A percentile compares a stretch with the other conserved stretches of the same genome.
These are phyloP conservation scores for Plagodis dolabraria DNA, from an alignment of 2,888 invertebrate species.

Conservation along the genomic window DNA sequence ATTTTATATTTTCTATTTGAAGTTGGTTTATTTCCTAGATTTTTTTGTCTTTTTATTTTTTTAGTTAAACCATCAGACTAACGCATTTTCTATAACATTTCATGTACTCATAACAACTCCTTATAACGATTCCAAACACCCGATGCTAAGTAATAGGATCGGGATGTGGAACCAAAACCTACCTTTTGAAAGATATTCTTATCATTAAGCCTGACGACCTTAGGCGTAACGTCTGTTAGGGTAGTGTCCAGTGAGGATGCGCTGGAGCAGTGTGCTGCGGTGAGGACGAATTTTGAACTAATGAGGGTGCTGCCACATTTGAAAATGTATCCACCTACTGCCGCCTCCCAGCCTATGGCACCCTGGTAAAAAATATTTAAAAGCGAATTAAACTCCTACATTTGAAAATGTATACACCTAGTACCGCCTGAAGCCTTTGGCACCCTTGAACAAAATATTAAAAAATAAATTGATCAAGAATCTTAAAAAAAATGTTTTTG, in stretches of 20 bases:
- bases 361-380: constrained; percentile 42
- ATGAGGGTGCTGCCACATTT: constrained; percentile 88
- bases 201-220: constrained; percentile 58
- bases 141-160: background rate
- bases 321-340: constrained; percentile 54
- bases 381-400: background rate
- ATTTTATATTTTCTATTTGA: too few species aligned
- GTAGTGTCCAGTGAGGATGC: constrained; percentile 44
- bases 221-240: constrained; percentile 50
- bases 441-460: too few species aligned
- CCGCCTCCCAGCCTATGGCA: constrained; percentile 63
- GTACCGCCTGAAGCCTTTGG: too few species aligned
- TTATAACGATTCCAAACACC: too few species aligned
- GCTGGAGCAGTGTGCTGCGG: constrained; percentile 87
- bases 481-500: too few species aligned
- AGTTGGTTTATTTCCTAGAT: too few species aligned
- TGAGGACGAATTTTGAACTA: constrained; percentile 86
- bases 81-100: too few species aligned
- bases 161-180: constrained; percentile 20
- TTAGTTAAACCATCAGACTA: too few species aligned
- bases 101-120: too few species aligned
- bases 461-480: too few species aligned
- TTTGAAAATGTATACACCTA: background rate
- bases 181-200: constrained; percentile 44
- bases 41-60: too few species aligned